Conservation (phyloP, 2,113 vertebrate genomes). For the Orthonyx spaldingii region DNA sequence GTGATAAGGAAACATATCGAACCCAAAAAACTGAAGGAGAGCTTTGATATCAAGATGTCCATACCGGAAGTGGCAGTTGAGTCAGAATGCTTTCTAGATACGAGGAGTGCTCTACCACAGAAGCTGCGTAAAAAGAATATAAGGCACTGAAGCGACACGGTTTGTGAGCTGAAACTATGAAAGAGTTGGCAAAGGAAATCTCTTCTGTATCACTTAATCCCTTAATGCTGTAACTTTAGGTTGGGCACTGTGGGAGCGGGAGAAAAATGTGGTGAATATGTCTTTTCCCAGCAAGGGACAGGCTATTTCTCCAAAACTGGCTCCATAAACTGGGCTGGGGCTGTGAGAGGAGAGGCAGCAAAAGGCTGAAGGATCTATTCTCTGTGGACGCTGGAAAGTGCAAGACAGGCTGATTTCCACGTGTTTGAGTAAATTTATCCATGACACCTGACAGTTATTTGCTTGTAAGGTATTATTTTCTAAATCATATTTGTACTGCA, state of each 20-base stretch:
- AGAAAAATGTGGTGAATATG: background rate
- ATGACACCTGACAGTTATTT: background rate
- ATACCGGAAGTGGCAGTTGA: background rate
- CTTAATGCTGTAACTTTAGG: background rate
- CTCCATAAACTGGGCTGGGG: background rate
- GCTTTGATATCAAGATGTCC: background rate
- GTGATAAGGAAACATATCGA: background rate
- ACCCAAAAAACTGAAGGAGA: background rate
- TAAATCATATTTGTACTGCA: background rate
- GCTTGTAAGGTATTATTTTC: background rate
- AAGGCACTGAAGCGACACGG: background rate
- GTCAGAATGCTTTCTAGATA: background rate
- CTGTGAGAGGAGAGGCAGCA: background rate
- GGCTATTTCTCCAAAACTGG: background rate
- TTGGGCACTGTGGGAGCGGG: fast-evolving
- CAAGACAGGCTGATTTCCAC: background rate
- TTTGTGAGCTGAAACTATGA: background rate
- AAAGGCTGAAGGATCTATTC: background rate
- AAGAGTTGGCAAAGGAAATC: background rate
- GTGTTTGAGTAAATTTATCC: background rate
- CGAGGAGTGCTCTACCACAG: fast-evolving
- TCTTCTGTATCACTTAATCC: background rate
- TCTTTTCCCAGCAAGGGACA: background rate
- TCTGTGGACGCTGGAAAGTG: background rate
- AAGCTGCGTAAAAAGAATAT: background rate